phyloP scores from a whole-genome alignment of 2,888 invertebrate genomes.

The Cylloceria caligata region DNA sequence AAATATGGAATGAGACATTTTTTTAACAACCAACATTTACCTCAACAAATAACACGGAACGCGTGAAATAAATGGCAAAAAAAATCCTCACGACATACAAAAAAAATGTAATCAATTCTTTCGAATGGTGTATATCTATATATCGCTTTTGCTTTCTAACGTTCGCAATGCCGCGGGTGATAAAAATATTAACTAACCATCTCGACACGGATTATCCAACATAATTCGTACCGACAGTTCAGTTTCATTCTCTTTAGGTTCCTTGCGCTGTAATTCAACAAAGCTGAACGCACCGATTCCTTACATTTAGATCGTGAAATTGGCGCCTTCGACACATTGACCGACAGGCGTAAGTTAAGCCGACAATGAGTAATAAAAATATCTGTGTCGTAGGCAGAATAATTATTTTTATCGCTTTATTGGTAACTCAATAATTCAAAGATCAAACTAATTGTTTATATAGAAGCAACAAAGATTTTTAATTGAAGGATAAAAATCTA shows the following conservation, averaged over 20 bases:
- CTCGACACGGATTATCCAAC: neutral
- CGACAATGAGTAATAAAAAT: neutral
- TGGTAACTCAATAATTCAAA: neutral
- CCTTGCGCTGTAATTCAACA: neutral
- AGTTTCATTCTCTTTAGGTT: neutral
- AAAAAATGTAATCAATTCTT: neutral
- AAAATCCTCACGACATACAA: too few species aligned
- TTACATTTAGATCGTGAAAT: slow-evolving; percentile 2
- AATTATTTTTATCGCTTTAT: neutral
- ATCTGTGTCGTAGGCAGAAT: neutral
- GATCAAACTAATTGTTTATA: neutral
- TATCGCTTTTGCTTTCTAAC: neutral
- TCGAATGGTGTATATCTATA: neutral
- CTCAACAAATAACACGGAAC: too few species aligned
- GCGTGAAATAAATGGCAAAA: neutral
- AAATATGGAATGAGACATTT: too few species aligned
- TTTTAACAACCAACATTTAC: too few species aligned
- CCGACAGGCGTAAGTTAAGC: neutral
- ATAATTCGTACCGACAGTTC: neutral
- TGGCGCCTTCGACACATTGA: neutral
- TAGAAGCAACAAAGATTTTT: neutral
- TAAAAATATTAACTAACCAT: neutral
- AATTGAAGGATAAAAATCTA: too few species aligned
- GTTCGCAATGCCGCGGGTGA: neutral
- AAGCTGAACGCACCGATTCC: neutral